Evolutionary conservation across 2,797 vertebrate genomes (phyloP).

Genomic region (Chelon auratus): DNA sequence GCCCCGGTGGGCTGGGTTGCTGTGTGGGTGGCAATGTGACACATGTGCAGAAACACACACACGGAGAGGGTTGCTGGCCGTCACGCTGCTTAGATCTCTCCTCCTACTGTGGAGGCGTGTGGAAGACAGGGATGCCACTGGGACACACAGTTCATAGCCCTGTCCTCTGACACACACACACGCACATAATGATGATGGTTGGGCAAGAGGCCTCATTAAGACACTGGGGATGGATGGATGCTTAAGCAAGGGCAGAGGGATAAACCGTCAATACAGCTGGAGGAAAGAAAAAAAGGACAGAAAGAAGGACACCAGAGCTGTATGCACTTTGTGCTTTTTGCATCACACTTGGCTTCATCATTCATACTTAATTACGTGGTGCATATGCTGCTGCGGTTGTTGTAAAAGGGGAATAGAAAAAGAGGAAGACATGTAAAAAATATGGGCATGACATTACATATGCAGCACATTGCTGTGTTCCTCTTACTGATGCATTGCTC

Average conservation of each 20-base stretch:
- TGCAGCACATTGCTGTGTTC: background rate
- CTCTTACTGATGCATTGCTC: constrained; percentile 10
- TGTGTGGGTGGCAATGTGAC: constrained; percentile 76
- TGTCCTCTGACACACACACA: constrained; percentile 28
- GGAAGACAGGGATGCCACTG: constrained; percentile 71
- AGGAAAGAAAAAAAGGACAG: constrained; percentile 7
- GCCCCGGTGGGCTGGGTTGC: constrained; percentile 64
- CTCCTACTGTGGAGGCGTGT: constrained; percentile 65
- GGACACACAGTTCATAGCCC: constrained; percentile 34
- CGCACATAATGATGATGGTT: constrained; percentile 33
- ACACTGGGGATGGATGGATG: constrained; percentile 52
- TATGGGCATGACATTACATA: background rate
- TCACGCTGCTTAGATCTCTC: constrained; percentile 58
- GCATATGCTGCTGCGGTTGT: constrained; percentile 39
- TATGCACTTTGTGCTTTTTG: constrained; percentile 6
- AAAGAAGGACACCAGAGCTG: background rate
- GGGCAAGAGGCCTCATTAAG: constrained; percentile 46
- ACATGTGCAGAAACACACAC: constrained; percentile 66
- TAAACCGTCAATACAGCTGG: constrained; percentile 37
- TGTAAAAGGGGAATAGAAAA: constrained; percentile 28
- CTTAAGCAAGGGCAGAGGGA: constrained; percentile 12
- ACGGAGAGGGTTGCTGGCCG: constrained; percentile 49
- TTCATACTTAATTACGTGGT: constrained; percentile 68
- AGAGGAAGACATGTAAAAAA: constrained; percentile 42
- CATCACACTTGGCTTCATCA: constrained; percentile 47